These are phyloP conservation scores for Azemiops feae DNA, from an alignment of 2,113 vertebrate genomes.

Conservation along the genomic window DNA sequence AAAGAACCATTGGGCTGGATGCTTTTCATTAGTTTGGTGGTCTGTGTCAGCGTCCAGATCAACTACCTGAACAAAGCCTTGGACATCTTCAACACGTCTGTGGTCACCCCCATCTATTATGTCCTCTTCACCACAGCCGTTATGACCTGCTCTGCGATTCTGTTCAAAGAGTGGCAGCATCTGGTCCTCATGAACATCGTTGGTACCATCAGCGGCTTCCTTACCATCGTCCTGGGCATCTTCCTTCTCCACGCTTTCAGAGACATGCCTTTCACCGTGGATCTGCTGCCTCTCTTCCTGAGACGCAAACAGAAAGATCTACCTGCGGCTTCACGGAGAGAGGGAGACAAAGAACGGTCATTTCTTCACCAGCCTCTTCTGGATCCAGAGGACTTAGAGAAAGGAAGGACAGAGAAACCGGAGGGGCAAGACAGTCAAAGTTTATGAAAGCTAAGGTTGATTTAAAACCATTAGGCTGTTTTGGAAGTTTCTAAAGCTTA, in stretches of 20 bases:
- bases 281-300: constrained; percentile 74
- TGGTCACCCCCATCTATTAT: constrained; percentile 80
- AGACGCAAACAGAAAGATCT: constrained; percentile 47
- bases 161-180: constrained; percentile 83
- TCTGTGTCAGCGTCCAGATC: constrained; percentile 81
- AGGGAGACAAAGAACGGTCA: neutral
- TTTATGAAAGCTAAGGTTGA: constrained; percentile 6
- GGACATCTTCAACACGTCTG: constrained; percentile 79
- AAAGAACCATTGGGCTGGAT: constrained; percentile 78
- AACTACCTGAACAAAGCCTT: constrained; percentile 85
- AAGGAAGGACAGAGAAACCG: constrained; percentile 4
- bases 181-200: constrained; percentile 71
- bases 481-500: neutral
- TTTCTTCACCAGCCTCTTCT: constrained; percentile 58
- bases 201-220: constrained; percentile 79
- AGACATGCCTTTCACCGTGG: constrained; percentile 70
- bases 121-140: constrained; percentile 83
- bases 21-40: constrained; percentile 73
- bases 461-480: constrained; percentile 4
- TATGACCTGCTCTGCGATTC: constrained; percentile 81
- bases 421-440: constrained; percentile 18
- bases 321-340: neutral
- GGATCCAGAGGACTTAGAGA: constrained; percentile 33
- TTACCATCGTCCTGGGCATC: constrained; percentile 79
- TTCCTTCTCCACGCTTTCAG: constrained; percentile 81